A percentile compares a stretch with the other conserved stretches of the same genome.
These are phyloP conservation scores for Liparis tanakae DNA, from an alignment of 2,797 vertebrate species.

Conservation along the genomic window DNA sequence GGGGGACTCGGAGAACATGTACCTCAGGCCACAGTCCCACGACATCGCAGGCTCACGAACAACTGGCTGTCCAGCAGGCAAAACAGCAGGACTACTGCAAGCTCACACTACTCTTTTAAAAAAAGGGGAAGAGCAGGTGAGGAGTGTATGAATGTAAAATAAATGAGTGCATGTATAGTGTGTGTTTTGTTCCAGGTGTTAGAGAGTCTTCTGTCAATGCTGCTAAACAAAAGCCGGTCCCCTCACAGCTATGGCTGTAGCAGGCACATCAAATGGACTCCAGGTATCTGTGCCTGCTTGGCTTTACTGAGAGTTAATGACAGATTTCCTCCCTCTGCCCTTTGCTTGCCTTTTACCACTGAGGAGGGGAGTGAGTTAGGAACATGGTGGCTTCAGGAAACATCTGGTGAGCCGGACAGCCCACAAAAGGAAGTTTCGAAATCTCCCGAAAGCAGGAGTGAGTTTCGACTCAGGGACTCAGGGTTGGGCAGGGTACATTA, in stretches of 20 bases:
- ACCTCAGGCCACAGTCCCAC: constrained; percentile 96
- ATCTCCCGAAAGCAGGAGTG: constrained; percentile 86
- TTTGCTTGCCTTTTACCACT: constrained; percentile 56
- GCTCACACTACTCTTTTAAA: constrained; percentile 29
- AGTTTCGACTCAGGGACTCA: constrained; percentile 64
- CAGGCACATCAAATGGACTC: constrained; percentile 32
- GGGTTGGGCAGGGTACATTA: constrained; percentile 47
- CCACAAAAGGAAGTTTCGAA: constrained; percentile 90
- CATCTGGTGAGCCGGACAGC: constrained; percentile 91
- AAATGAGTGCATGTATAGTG: constrained; percentile 8
- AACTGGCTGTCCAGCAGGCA: constrained; percentile 25
- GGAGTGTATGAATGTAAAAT: not conserved
- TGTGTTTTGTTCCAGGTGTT: constrained; percentile 27
- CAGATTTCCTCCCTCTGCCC: constrained; percentile 45
- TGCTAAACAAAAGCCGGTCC: constrained; percentile 33
- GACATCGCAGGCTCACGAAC: constrained; percentile 81
- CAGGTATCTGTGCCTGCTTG: constrained; percentile 48
- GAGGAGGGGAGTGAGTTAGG: constrained; percentile 62
- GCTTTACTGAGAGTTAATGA: constrained; percentile 52
- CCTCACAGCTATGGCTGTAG: too few relatives aligned
- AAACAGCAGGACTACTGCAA: constrained; percentile 18
- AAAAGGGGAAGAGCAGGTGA: constrained; percentile 18
- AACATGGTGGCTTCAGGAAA: constrained; percentile 89
- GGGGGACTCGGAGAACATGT: constrained; percentile 92
- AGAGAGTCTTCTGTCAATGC: constrained; percentile 29